Percentiles rank a stretch among this genome's conserved stretches.
phyloP scores from a whole-genome alignment of 2,113 vertebrate genomes.

The Symphodus melops region DNA sequence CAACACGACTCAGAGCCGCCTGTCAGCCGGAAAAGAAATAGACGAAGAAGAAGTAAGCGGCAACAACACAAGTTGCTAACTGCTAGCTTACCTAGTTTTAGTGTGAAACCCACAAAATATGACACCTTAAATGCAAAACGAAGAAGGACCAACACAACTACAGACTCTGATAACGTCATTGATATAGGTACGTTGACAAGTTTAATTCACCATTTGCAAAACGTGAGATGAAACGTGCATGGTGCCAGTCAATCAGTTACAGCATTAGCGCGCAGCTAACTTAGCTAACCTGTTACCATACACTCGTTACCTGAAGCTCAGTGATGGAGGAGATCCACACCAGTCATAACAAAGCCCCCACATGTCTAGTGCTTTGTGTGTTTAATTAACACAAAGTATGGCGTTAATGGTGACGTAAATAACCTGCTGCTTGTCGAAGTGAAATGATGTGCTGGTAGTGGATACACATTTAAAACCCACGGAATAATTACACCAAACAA shows the following conservation, averaged over 20 bases:
- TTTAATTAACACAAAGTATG: background rate
- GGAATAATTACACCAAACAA: background rate
- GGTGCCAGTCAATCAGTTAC: conserved; percentile 20
- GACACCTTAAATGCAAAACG: conserved; percentile 27
- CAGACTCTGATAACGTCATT: conserved; percentile 36
- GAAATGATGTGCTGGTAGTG: too few relatives aligned
- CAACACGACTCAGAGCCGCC: background rate
- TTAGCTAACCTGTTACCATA: background rate
- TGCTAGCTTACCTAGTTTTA: conserved; percentile 12
- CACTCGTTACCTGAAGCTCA: background rate
- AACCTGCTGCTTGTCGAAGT: background rate
- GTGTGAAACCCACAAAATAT: conserved; percentile 48
- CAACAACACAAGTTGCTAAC: conserved; percentile 11
- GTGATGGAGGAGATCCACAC: background rate
- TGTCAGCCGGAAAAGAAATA: background rate
- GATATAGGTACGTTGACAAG: conserved; percentile 60
- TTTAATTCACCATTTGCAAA: conserved; percentile 40
- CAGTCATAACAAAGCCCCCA: background rate
- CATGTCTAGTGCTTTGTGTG: background rate
- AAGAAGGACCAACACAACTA: conserved; percentile 39
- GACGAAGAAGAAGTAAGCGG: conserved; percentile 24
- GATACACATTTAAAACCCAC: background rate
- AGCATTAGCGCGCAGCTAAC: conserved; percentile 22
- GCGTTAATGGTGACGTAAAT: accelerated
- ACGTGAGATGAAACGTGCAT: background rate